These are phyloP conservation scores for Zaprionus ghesquierei DNA, from an alignment of 1,140 invertebrate genomes.

Conservation along the genomic window DNA sequence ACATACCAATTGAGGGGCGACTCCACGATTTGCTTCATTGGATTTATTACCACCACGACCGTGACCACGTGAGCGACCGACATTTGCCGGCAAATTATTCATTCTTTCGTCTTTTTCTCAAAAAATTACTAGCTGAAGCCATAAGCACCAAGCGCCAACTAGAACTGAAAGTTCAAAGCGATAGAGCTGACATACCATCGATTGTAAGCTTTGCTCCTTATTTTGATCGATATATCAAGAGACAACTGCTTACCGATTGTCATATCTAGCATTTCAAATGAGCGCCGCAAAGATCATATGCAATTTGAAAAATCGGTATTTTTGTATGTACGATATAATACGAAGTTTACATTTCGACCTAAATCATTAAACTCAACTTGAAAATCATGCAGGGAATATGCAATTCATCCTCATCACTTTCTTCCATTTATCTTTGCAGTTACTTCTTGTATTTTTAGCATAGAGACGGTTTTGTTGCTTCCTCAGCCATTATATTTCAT, in stretches of 20 bases:
- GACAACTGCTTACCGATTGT: background rate
- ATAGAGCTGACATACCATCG: background rate
- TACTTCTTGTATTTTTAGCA: too few species aligned
- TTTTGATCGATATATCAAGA: background rate
- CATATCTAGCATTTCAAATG: background rate
- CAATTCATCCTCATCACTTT: too few species aligned
- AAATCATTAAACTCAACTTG: too few species aligned
- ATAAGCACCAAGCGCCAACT: background rate
- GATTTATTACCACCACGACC: slow-evolving; percentile 44
- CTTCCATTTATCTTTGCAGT: too few species aligned
- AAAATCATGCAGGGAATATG: too few species aligned
- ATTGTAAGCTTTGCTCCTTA: too few species aligned
- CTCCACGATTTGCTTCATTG: background rate
- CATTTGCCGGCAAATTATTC: slow-evolving; percentile 31
- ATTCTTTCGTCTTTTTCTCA: slow-evolving; percentile 8
- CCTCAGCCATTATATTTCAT: too few species aligned
- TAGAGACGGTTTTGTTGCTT: too few species aligned
- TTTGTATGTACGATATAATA: too few species aligned
- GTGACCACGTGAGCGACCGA: slow-evolving; percentile 34
- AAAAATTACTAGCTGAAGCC: background rate
- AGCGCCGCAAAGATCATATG: too few species aligned
- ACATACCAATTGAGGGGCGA: slow-evolving; percentile 25
- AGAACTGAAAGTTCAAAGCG: background rate
- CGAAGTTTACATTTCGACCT: too few species aligned
- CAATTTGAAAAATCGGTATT: too few species aligned